Evolutionary conservation across 2,113 vertebrate species (phyloP).

Genomic region (Noturus placidus): DNA sequence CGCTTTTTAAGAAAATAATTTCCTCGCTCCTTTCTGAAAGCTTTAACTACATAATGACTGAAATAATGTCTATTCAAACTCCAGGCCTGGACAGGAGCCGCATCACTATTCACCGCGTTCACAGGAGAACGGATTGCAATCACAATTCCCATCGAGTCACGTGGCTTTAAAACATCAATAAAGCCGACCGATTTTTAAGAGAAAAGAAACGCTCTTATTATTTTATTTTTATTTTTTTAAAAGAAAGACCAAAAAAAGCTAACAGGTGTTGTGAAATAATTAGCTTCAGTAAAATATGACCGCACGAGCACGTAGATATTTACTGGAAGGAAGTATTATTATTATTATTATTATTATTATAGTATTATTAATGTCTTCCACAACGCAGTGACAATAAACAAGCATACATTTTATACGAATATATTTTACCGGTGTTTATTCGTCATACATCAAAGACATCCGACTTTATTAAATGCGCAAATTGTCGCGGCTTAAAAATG

Average conservation of each 20-base stretch:
- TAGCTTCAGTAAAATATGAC: slow-evolving; percentile 54
- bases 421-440: background rate
- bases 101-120: background rate
- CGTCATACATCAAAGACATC: too few species aligned
- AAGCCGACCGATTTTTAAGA: background rate
- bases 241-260: background rate
- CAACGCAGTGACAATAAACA: background rate
- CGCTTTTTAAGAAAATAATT: background rate
- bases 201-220: background rate
- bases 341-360: slow-evolving; percentile 6
- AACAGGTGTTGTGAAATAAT: background rate
- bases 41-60: slow-evolving; percentile 12
- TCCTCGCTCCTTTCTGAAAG: background rate
- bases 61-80: background rate
- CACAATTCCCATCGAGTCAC: background rate
- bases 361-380: background rate
- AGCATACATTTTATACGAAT: background rate
- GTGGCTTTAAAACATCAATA: background rate
- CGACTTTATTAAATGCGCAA: background rate
- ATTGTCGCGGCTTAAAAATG: background rate
- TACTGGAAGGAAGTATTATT: background rate
- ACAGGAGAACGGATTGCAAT: background rate
- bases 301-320: background rate
- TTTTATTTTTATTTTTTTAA: background rate
- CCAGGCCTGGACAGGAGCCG: background rate